Evolutionary conservation across 2,113 vertebrate genomes (phyloP), one percentile per base, ranked within the genome.

Genomic region (Poecilia latipinna): DNA sequence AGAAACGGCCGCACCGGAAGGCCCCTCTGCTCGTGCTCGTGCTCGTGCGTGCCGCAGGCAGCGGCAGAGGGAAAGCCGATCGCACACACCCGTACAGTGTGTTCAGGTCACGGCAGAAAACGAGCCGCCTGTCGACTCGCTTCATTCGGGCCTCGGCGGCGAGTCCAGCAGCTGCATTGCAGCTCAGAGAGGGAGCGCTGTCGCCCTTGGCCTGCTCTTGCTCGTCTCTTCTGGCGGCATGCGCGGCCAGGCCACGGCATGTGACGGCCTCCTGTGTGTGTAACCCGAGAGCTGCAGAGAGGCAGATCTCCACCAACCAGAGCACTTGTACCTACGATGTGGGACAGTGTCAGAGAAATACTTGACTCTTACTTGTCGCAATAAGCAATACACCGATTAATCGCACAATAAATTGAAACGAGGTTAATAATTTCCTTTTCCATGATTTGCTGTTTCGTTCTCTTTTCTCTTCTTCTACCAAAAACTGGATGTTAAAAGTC

Each of bases 161-260:
- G 64, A 68, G 80, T 65, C 68, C 22, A 79, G 79, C 79, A 82
- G 87, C 73, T 74, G 82, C 71, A 74, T 31, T 15, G 4, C 54
- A 17, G n/a, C 15, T 61, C 33, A 51, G 65, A 79, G 67, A 12
- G 79, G 13, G 24, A 70, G 75, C 74, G 78, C 70, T 6, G 70
- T 24, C 84, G 88, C 57, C 91, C 91, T 90, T 91, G 89, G 87
- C 82, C 83, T 78, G 88, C 72, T 84, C 72, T 79, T 39, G 79
- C 86, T 75, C 68, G 80, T 85, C 77, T 84, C 79, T 71, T 65
- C 75, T 35, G 35, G 81, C 70, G 84, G 85, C 80, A 90, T 90
- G 88, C 77, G 82, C 22, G 32, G 87, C 84, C 86, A 81, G 74
- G 79, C 82, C 64, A 15, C 84, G 83, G 86, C 90, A 90, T 92